These are phyloP conservation scores for Octonoba sinensis DNA, from an alignment of 2,888 invertebrate species.

Conservation along the genomic window DNA sequence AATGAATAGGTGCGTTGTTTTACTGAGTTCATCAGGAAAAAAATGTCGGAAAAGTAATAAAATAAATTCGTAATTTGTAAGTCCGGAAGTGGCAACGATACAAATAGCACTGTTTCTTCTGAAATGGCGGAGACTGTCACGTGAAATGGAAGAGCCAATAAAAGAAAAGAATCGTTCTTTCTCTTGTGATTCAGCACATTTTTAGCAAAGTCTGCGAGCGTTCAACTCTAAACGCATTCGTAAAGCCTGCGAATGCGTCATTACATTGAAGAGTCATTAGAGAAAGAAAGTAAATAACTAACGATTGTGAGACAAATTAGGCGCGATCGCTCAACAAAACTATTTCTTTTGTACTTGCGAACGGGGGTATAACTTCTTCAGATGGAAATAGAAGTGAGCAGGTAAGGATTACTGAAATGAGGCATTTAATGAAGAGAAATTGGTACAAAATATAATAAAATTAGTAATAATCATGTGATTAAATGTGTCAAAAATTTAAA, in stretches of 20 bases:
- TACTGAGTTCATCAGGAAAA: too few relatives aligned
- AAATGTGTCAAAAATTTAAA: too few relatives aligned
- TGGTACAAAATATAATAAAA: too few relatives aligned
- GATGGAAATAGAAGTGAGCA: too few relatives aligned
- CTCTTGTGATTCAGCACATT: conserved; percentile 36
- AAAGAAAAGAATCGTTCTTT: not conserved
- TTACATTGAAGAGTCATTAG: conserved; percentile 42
- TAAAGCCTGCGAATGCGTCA: conserved; percentile 24
- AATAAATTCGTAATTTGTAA: conserved; percentile 5
- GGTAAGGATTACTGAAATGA: too few relatives aligned
- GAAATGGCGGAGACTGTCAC: not conserved
- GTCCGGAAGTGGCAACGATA: conserved; percentile 1
- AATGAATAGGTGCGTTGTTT: too few relatives aligned
- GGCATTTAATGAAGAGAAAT: too few relatives aligned
- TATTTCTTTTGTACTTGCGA: too few relatives aligned
- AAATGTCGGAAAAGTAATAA: not conserved
- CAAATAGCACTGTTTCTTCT: conserved; percentile 8
- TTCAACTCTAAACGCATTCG: conserved; percentile 29
- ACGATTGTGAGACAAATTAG: conserved; percentile 55
- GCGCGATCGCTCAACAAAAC: not conserved
- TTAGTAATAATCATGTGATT: too few relatives aligned
- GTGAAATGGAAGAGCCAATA: not conserved
- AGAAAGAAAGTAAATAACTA: conserved; percentile 37
- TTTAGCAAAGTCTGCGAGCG: conserved; percentile 34
- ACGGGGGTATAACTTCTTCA: too few relatives aligned